Conservation (phyloP, 2,797 vertebrate species). For the Trichosurus vulpecula region DNA sequence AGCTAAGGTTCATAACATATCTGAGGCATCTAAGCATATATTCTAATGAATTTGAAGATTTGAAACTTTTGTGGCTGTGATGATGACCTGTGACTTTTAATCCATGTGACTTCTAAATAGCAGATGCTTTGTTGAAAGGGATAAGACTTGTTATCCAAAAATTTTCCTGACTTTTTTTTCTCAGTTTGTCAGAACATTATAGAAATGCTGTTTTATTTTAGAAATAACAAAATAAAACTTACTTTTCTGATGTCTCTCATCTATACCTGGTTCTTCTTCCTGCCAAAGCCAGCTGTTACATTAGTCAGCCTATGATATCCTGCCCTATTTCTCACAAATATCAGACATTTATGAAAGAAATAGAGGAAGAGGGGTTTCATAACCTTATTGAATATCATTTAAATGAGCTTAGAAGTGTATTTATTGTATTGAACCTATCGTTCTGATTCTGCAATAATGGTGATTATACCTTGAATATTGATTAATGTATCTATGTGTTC, state of each 20-base stretch:
- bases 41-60: constrained; percentile 56
- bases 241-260: constrained; percentile 81
- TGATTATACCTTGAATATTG: not conserved
- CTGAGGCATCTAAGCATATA: not conserved
- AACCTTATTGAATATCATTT: constrained; percentile 60
- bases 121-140: constrained; percentile 83
- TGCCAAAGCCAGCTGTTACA: constrained; percentile 79
- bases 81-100: constrained; percentile 76
- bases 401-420: constrained; percentile 58
- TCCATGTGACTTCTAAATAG: constrained; percentile 75
- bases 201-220: constrained; percentile 82
- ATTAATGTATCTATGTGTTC: not conserved
- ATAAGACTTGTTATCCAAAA: constrained; percentile 80
- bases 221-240: constrained; percentile 79
- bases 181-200: constrained; percentile 82
- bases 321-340: constrained; percentile 82
- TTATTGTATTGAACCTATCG: constrained; percentile 15
- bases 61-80: constrained; percentile 69
- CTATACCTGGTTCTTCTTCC: constrained; percentile 76
- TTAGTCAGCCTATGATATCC: constrained; percentile 79
- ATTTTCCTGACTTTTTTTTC: constrained; percentile 80
- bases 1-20: constrained; percentile 39
- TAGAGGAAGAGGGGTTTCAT: not conserved
- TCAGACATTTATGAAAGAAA: constrained; percentile 70
- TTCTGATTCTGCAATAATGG: not conserved